Conservation (phyloP, 2,113 vertebrate species). For the Ceyx margarethae region DNA sequence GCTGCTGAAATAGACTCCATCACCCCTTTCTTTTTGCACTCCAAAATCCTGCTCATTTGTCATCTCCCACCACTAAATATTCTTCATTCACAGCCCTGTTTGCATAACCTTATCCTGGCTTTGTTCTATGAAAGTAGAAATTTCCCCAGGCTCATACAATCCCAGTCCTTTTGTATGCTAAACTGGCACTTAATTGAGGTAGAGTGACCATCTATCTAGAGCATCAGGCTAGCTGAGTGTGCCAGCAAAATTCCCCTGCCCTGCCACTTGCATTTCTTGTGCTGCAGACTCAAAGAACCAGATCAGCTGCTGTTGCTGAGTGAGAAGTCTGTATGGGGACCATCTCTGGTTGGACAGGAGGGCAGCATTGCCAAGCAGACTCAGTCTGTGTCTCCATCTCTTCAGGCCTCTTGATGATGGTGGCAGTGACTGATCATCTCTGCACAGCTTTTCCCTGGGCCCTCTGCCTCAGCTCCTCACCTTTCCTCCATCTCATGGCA, state of each 20-base stretch:
- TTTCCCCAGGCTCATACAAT: background rate
- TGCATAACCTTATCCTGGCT: background rate
- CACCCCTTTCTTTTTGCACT: background rate
- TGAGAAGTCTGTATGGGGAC: background rate
- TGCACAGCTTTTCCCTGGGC: background rate
- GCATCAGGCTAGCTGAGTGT: background rate
- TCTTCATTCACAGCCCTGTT: background rate
- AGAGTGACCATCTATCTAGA: rapidly evolving
- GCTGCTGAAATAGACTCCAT: background rate
- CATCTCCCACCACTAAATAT: background rate
- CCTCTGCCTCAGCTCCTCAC: background rate
- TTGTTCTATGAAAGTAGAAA: background rate
- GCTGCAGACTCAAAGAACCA: background rate
- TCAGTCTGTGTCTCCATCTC: rapidly evolving
- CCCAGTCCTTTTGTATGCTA: background rate
- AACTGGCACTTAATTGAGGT: background rate
- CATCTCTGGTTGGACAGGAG: background rate
- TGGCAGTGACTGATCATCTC: rapidly evolving
- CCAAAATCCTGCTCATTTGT: background rate
- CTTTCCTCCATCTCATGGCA: background rate
- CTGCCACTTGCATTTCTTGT: background rate
- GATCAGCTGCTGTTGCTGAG: background rate
- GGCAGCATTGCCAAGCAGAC: background rate
- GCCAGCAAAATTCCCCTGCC: background rate
- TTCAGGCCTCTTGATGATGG: background rate